These are phyloP conservation scores for Porites cylindrica DNA, from an alignment of 92 coral and sea anemone genomes.

Conservation along the genomic window DNA sequence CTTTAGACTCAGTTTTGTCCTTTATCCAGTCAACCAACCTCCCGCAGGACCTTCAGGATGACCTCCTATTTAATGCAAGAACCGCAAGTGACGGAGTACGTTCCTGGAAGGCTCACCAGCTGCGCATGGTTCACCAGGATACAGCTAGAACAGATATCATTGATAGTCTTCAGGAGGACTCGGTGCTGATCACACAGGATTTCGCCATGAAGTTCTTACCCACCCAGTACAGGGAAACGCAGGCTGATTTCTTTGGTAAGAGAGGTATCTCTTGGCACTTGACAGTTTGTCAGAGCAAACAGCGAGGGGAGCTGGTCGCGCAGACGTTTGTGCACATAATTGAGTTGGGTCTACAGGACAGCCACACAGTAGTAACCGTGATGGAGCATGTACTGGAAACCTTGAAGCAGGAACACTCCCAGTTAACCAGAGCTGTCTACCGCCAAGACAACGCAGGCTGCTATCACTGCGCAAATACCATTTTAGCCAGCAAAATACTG, in stretches of 20 bases:
- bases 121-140: constrained; percentile 53
- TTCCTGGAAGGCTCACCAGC: constrained; percentile 46
- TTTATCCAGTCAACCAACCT: constrained; percentile 33
- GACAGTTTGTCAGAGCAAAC: constrained; percentile 44
- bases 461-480: constrained; percentile 64
- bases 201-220: constrained; percentile 70
- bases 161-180: constrained; percentile 33
- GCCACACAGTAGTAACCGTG: constrained; percentile 56
- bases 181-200: constrained; percentile 44
- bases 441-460: constrained; percentile 78
- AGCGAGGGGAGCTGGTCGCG: constrained; percentile 27
- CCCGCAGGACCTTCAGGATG: constrained; percentile 44
- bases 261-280: constrained; percentile 70
- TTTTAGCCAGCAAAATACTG: constrained; percentile 47
- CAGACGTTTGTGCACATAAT: constrained; percentile 69
- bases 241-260: constrained; percentile 65
- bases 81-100: constrained; percentile 45
- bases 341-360: constrained; percentile 61
- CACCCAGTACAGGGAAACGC: constrained; percentile 45
- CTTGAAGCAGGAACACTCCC: constrained; percentile 52
- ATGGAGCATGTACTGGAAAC: constrained; percentile 59
- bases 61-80: constrained; percentile 40
- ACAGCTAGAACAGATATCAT: constrained; percentile 45
- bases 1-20: constrained; percentile 37
- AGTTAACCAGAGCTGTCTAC: constrained; percentile 27